Conservation (phyloP, 2,888 invertebrate species). For the Aromia moschata region DNA sequence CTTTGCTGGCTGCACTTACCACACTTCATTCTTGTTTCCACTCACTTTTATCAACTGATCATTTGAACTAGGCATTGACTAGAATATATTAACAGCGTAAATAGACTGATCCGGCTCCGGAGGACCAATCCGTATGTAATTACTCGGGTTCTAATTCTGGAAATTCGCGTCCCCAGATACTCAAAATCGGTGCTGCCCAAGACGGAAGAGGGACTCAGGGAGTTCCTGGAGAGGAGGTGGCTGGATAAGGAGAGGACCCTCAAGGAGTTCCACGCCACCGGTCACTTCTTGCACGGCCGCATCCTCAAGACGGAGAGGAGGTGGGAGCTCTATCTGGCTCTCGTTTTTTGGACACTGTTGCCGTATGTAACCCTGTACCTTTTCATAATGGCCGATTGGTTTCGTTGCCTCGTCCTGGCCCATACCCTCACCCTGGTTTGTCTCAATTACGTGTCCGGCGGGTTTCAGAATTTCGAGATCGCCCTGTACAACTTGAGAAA, state of each 20-base stretch:
- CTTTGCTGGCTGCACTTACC: no score
- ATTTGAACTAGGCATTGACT: no score
- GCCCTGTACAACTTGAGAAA: slow-evolving; percentile 41
- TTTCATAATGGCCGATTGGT: slow-evolving; percentile 62
- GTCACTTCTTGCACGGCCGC: slow-evolving; percentile 61
- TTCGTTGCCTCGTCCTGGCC: slow-evolving; percentile 67
- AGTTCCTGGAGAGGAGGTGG: slow-evolving; percentile 75
- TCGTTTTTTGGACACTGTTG: slow-evolving; percentile 73
- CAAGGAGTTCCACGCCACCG: slow-evolving; percentile 68
- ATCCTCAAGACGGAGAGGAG: slow-evolving; percentile 54
- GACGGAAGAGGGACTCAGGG: slow-evolving; percentile 67
- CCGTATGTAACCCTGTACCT: slow-evolving; percentile 65
- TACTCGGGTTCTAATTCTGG: no score
- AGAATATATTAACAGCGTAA: no score
- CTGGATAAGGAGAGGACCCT: slow-evolving; percentile 71
- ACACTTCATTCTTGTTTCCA: no score
- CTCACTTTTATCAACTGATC: no score
- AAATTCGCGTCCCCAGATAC: slow-evolving; percentile 70
- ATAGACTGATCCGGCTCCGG: no score
- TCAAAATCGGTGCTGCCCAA: slow-evolving; percentile 68
- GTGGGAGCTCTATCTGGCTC: slow-evolving; percentile 65
- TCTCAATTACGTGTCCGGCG: slow-evolving; percentile 68
- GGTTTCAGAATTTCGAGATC: slow-evolving; percentile 70
- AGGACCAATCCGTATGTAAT: no score
- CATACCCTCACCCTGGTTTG: slow-evolving; percentile 67